These are phyloP conservation scores for Apodemia zela DNA, from an alignment of 2,888 invertebrate species.

Conservation along the genomic window DNA sequence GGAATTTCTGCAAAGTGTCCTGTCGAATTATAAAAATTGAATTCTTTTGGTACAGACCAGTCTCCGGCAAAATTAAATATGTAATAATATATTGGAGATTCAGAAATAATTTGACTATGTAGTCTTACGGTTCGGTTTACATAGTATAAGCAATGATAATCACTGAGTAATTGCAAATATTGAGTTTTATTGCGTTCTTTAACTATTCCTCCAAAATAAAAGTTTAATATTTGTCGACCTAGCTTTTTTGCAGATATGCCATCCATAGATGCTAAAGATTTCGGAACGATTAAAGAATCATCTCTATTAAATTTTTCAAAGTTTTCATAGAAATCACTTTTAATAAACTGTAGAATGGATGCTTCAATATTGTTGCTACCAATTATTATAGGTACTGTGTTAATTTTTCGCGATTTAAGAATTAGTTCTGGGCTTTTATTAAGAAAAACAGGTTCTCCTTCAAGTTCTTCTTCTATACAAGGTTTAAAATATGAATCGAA, in stretches of 20 bases:
- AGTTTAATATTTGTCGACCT: slow-evolving; percentile 55
- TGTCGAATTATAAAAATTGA: slow-evolving; percentile 50
- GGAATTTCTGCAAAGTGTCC: slow-evolving; percentile 64
- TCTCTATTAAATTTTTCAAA: slow-evolving; percentile 58
- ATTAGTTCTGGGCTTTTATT: slow-evolving; percentile 57
- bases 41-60: slow-evolving; percentile 51
- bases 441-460: slow-evolving; percentile 64
- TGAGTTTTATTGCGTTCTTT: slow-evolving; percentile 54
- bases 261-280: slow-evolving; percentile 42
- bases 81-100: slow-evolving; percentile 62
- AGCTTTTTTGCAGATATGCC: slow-evolving; percentile 47
- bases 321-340: slow-evolving; percentile 50
- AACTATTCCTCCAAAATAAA: slow-evolving; percentile 59
- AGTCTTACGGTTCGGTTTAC: slow-evolving; percentile 59
- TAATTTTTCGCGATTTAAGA: slow-evolving; percentile 61
- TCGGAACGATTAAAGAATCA: slow-evolving; percentile 53
- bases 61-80: slow-evolving; percentile 59
- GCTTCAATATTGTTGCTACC: slow-evolving; percentile 66
- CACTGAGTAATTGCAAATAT: slow-evolving; percentile 62
- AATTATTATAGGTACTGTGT: slow-evolving; percentile 68
- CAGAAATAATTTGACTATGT: slow-evolving; percentile 52
- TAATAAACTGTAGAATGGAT: slow-evolving; percentile 46
- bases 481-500: slow-evolving; percentile 57
- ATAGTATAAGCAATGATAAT: slow-evolving; percentile 65
- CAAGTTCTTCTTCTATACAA: slow-evolving; percentile 63